Base-by-base conservation (phyloP, 35 echinoderm and acorn worm genomes). In the Patiria miniata region DNA sequence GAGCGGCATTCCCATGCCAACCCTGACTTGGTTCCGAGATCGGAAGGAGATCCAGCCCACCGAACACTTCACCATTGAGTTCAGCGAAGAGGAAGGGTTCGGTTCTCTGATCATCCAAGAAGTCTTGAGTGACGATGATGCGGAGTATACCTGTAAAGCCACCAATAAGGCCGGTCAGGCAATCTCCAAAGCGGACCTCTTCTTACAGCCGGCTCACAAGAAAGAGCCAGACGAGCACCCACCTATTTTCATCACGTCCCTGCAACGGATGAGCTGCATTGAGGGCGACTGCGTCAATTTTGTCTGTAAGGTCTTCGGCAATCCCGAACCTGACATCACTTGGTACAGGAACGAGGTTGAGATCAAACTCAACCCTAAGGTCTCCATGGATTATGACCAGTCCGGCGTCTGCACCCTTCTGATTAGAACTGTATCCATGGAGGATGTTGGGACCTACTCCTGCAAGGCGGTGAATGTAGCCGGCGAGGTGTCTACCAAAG, bases 131-230 rank as follows among this genome's bases (percentile, higher is more conserved):
- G 87, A 94, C 40, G 96, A 99, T 78, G 96, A 99, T 87, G 96
- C 96, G 53, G 93, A 95, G 47, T 99, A 99, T 36, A 89, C 90
- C n/a, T 99, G 96, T 77, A 94, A 95, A 53, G 96, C 96, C 23
- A 85, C 89, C 37, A 99, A 99, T 51, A 91, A 88, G 59, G 89
- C 83, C 16, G 96, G 96, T 22, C 89, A 94, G 52, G 93, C 96
- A 77, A 83, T 95, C 21, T 92, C 96, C 3, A 94, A 89, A 79
- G 92, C 92, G 2, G 93, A 99, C 44, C 83, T 99, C 56, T 90
- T 99, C 83, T 83, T 95, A 26, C 89, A 94, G 51, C 89, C 96
- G 12, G 81, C 78, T n/a, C 82, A 81, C 28, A 97, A 89, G 56
- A 97, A 93, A 55, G 68, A 82, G 8, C 87, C 88, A 23, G 83